Evolutionary conservation across 2,888 invertebrate genomes (phyloP), one percentile per base, ranked within the genome.

Genomic region (Fragum fragum): DNA sequence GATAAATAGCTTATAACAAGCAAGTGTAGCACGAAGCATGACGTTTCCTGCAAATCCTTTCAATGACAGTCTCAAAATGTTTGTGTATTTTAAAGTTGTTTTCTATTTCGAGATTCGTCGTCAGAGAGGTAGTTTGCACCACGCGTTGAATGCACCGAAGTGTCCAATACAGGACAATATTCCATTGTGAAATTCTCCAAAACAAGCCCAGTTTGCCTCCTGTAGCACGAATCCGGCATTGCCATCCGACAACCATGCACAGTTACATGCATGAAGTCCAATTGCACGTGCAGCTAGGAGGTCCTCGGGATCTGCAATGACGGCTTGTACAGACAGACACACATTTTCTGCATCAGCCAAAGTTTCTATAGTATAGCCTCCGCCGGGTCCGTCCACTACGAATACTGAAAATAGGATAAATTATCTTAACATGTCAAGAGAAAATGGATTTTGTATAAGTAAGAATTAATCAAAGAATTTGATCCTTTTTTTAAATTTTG

Each of bases 161-260:
- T 29, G 9, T 1, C 23, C 28, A 6, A 55, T 32, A 72, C 72
- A 72, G 6, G 32, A 57, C 23, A 70, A n/a, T 6, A 70, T 53
- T 2, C 21, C 32, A 6, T 26, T 21, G n/a, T 29, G 18, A n/a
- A 53, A 70, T 9, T 52, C 29, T 0, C 70, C 70, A 47, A 47
- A 70, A 21, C 70, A 70, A 1, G 0, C 18, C 68, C 42, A 14
- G 21, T 70, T 52, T 5, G n/a, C 23, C 6, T 70, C 7, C 32
- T 70, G 70, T 14, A 70, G 9, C 11, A 70, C 53, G n/a, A 70
- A 53, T 9, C 70, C 70, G 3, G 18, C 47, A 5, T 11, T 7
- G 18, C 70, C 70, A 29, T 70, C 70, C 1, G 70, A 52, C 29
- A 70, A 21, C 16, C 23, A 70, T 11, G 53, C 53, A 42, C 70